Base-by-base conservation (phyloP, 1,140 invertebrate genomes). In the Ctenoplectra terminalis region DNA sequence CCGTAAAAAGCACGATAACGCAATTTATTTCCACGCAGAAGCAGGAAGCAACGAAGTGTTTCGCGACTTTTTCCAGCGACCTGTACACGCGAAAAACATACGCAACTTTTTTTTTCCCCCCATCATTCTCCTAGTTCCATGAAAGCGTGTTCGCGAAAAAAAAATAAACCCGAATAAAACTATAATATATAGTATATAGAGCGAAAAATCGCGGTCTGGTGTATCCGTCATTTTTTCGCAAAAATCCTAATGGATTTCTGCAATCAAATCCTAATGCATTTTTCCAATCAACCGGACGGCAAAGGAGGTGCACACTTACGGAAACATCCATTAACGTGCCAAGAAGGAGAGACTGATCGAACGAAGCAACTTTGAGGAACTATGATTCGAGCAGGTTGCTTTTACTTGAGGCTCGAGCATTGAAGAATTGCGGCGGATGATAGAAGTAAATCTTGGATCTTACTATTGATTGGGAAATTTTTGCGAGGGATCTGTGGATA, bases 211-310 rank as follows among this genome's bases (percentile, higher is more conserved):
- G 7, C 37, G 23, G 15, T 69, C 58, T 58, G n/a, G n/a, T n/a
- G n/a, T n/a, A 76, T 58, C 26, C n/a, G 40, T 56, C 74, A 67
- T 77, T 69, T 77, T 69, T 29, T 13, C 23, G 50, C 26, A 31
- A 31, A 70, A 61, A 71, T 71, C 54, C 54, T 78, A 78, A 71
- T 71, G 66, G 76, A 78, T 8, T 71, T 60, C 43, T 23, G 37
- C 66, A 61, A 78, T 78, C 54, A 78, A 78, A 70, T 71, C 76
- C 66, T 78, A 78, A 78, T 78, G 76, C 76, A 70, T 58, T 78
- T 78, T 71, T 50, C 66, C 66, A 71, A 78, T 78, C 67, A 71
- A 34, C 43, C 43, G n/a, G 13, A 34, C 13, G 17, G 31, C 43
- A 50, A 71, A 60, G 76, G 5, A 15, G 54, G 0, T 8, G 66